Conservation (phyloP, 2,888 invertebrate species). For the Oscheius sp. region DNA sequence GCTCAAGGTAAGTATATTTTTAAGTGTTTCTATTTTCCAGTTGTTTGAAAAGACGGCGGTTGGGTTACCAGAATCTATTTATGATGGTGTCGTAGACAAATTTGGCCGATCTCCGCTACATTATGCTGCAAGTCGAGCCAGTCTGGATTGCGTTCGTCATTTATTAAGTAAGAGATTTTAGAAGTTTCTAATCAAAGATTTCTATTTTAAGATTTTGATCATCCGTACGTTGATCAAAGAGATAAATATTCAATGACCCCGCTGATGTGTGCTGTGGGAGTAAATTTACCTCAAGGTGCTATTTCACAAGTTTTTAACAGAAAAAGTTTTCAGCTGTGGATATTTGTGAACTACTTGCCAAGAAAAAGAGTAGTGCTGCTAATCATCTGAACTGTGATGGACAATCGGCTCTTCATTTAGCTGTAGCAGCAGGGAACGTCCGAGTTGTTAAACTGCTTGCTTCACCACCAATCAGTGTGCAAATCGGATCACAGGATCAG, state of each 20-base stretch:
- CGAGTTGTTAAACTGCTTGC: constrained; percentile 56
- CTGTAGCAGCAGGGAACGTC: constrained; percentile 66
- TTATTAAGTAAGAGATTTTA: constrained; percentile 38
- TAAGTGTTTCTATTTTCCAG: constrained; percentile 3
- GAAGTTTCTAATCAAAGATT: background rate
- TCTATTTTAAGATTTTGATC: constrained; percentile 40
- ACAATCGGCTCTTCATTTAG: constrained; percentile 66
- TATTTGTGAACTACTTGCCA: constrained; percentile 56
- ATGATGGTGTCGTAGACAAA: constrained; percentile 46
- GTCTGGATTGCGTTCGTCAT: constrained; percentile 43
- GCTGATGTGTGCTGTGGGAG: constrained; percentile 67
- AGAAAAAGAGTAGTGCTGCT: constrained; percentile 52
- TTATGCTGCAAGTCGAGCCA: constrained; percentile 62
- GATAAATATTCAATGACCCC: constrained; percentile 65
- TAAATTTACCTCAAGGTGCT: constrained; percentile 49
- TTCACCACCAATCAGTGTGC: constrained; percentile 39
- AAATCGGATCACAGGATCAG: constrained; percentile 55
- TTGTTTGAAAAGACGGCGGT: constrained; percentile 40
- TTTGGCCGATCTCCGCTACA: constrained; percentile 64
- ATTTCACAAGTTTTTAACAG: background rate
- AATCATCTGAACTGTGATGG: constrained; percentile 46
- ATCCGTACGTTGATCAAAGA: constrained; percentile 63
- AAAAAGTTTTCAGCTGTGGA: constrained; percentile 46
- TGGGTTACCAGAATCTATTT: constrained; percentile 41
- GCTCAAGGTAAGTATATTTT: constrained; percentile 50